Evolutionary conservation across 1,140 invertebrate genomes (phyloP).

Genomic region (Parapsyche elsis): DNA sequence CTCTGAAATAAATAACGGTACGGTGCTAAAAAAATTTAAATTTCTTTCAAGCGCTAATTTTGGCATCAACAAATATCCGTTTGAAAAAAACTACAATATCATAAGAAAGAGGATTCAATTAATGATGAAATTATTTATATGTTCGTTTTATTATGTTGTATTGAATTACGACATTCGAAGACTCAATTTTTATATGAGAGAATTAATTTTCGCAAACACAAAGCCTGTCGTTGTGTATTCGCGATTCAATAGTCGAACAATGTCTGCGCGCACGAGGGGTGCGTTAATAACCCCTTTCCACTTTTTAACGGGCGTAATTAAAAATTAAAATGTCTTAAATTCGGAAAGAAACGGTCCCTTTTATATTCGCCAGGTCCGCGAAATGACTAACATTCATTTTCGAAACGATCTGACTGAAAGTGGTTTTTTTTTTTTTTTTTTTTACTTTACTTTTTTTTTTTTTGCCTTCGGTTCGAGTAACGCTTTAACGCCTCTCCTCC

Average conservation of each 20-base stretch:
- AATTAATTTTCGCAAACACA: constrained; percentile 17
- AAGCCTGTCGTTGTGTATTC: background rate
- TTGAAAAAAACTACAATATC: no score
- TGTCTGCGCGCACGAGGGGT: background rate
- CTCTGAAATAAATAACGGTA: no score
- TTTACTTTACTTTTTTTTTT: background rate
- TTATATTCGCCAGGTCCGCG: constrained; percentile 21
- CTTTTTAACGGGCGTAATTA: constrained; percentile 19
- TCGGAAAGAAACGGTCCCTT: constrained; percentile 4
- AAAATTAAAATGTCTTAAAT: constrained; percentile 29
- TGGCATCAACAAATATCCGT: no score
- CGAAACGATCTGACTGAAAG: constrained; percentile 10
- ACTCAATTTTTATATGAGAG: background rate
- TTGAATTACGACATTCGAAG: no score
- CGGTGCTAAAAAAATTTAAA: no score
- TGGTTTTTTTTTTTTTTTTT: background rate
- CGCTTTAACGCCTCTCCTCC: background rate
- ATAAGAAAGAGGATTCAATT: no score
- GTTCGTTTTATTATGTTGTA: no score
- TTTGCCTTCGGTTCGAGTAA: background rate
- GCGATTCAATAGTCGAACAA: constrained; percentile 1
- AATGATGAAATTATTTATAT: no score
- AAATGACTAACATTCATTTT: constrained; percentile 24
- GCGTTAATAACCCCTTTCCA: constrained; percentile 21
- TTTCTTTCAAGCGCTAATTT: no score